Base-by-base conservation (phyloP, 2,113 vertebrate genomes). In the Leucoraja erinaceus region DNA sequence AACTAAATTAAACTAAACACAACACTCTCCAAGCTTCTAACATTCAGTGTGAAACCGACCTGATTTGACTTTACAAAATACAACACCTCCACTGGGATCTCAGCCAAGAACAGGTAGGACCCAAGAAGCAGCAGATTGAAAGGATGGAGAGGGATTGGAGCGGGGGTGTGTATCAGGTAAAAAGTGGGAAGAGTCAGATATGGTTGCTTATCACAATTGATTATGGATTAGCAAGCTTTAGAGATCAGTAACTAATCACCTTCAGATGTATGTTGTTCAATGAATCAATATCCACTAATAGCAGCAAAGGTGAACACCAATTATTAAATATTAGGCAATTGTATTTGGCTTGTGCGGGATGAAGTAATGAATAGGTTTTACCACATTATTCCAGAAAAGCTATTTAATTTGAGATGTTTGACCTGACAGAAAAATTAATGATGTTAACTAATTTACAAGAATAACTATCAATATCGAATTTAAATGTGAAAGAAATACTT, bases 401-500 rank as follows among this genome's bases (percentile, higher is more conserved):
- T 47, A 72, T 38, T 91, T 20, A 47, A 70, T 70, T 68, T 72
- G 18, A 91, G 18, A 16, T 91, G 61, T 70, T 90, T 86, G 56
- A 61, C 28, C 28, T 9, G 38, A 70, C 66, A 72, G 31, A 47
- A 54, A 83, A 72, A 90, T 63, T 68, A 88, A 63, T 66, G 10
- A 72, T 72, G 88, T 33, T 68, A 47, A 91, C 66, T 47, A 66
- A 72, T 47, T 11, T 72, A 47, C 31, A 9, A 20, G 63, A 66
- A 91, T 72, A 70, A 47, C 18, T 47, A 70, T 91, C 88, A 91
- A 91, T 91, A 38, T 28, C 18, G 18, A 91, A 91, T 47, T 91
- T 38, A 72, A 63, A 63, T 88, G 12, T 31, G n/a, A 88, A 88
- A 14, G n/a, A 88, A 88, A 88, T 66, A 63, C 28, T 18, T 31